These are phyloP conservation scores for Lasioglossum baleicum DNA, from an alignment of 1,140 invertebrate species.

Conservation along the genomic window DNA sequence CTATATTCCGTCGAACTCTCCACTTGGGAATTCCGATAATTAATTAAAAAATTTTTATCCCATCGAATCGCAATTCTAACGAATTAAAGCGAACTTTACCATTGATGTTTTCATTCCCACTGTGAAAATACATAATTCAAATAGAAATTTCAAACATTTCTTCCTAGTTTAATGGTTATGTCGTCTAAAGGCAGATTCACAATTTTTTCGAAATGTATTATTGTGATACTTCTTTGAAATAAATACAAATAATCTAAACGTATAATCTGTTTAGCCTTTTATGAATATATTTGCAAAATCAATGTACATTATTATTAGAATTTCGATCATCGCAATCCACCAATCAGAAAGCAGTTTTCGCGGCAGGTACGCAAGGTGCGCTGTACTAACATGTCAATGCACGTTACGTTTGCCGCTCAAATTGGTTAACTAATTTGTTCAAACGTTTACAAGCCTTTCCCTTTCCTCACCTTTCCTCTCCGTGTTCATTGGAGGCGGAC, in stretches of 20 bases:
- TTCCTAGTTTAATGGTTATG: not conserved
- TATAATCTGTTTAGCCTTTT: not conserved
- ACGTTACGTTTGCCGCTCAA: conserved; percentile 30
- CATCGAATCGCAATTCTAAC: not conserved
- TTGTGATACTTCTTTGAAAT: not conserved
- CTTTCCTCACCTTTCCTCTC: conserved; percentile 8
- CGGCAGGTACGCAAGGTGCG: not conserved
- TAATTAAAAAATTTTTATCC: not conserved
- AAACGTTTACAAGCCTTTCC: conserved; percentile 10
- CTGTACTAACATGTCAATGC: conserved; percentile 8
- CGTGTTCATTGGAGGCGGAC: not conserved
- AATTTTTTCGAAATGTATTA: not conserved
- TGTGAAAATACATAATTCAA: not conserved
- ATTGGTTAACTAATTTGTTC: conserved; percentile 32
- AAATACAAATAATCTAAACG: not conserved
- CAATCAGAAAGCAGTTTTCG: not conserved
- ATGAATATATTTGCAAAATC: not conserved
- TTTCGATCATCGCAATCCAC: not conserved
- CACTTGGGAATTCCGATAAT: not conserved
- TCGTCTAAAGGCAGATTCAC: not conserved
- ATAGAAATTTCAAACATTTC: not conserved
- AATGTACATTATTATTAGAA: not conserved
- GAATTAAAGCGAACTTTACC: not conserved
- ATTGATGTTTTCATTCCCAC: not conserved
- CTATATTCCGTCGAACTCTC: not conserved